These are phyloP conservation scores for Oreonectes daqikongensis DNA, from an alignment of 2,797 vertebrate species.

Conservation along the genomic window DNA sequence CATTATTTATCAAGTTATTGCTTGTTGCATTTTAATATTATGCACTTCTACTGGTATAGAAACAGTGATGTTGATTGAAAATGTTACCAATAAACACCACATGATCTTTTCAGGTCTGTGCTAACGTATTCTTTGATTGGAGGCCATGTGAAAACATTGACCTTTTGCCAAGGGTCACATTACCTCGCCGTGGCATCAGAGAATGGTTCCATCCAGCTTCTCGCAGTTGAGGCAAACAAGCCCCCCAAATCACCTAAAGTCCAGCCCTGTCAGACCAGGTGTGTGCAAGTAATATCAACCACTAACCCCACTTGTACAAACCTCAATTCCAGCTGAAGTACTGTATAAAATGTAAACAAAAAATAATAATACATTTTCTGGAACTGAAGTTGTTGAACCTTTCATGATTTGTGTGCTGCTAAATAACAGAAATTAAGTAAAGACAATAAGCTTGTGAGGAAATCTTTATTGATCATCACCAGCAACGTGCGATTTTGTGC, in stretches of 20 bases:
- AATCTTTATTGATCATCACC: not conserved
- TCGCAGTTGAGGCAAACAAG: slow-evolving; percentile 91
- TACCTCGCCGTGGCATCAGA: slow-evolving; percentile 93
- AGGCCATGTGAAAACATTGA: slow-evolving; percentile 90
- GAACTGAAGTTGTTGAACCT: not conserved
- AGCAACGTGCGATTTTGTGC: not conserved
- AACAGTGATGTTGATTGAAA: not conserved
- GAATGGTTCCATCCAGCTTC: slow-evolving; percentile 91
- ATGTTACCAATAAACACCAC: not conserved
- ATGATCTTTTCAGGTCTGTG: slow-evolving; percentile 81
- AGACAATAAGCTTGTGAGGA: not conserved
- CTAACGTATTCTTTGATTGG: slow-evolving; percentile 91
- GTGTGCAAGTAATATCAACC: slow-evolving; percentile 6
- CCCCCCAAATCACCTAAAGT: slow-evolving; percentile 96
- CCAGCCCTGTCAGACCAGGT: slow-evolving; percentile 94
- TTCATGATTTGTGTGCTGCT: not conserved
- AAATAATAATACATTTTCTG: too few relatives aligned
- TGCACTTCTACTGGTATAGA: not conserved
- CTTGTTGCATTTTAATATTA: not conserved
- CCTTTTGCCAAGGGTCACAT: slow-evolving; percentile 96
- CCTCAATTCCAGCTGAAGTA: not conserved
- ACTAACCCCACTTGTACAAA: not conserved
- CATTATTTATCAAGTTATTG: too few relatives aligned
- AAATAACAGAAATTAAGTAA: not conserved
- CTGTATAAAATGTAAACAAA: too few relatives aligned